Evolutionary conservation across 2,113 vertebrate genomes (phyloP).

Genomic region (Pluvianellus socialis): DNA sequence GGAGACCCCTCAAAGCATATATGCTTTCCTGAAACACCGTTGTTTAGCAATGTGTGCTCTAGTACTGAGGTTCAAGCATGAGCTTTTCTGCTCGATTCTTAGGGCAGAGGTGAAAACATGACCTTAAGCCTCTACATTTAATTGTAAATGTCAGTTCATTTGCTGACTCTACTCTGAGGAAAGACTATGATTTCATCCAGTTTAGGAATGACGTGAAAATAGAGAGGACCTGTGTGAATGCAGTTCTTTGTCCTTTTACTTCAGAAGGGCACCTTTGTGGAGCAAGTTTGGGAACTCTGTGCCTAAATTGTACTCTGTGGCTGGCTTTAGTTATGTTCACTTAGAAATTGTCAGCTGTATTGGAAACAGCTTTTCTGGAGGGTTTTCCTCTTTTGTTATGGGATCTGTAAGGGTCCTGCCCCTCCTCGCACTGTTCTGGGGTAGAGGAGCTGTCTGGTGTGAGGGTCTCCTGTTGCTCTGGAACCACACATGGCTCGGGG

Average conservation of each 20-base stretch:
- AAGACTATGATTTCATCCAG: not conserved
- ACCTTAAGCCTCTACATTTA: not conserved
- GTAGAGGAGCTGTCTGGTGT: not conserved
- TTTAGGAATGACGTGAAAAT: not conserved
- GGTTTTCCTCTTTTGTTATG: not conserved
- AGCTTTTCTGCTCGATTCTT: not conserved
- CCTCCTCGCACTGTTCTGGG: not conserved
- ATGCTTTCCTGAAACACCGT: not conserved
- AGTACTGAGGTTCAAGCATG: not conserved
- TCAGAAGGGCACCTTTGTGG: not conserved
- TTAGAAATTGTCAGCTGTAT: not conserved
- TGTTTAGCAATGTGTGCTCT: rapidly evolving
- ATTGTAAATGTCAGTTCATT: not conserved
- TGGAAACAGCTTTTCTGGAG: not conserved
- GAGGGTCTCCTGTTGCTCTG: not conserved
- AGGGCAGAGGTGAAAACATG: not conserved
- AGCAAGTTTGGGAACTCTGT: not conserved
- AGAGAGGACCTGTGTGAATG: not conserved
- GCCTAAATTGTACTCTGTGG: not conserved
- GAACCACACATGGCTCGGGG: not conserved
- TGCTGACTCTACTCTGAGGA: not conserved
- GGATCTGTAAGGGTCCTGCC: not conserved
- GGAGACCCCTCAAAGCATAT: not conserved
- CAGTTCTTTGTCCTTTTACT: not conserved
- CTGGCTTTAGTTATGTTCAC: not conserved